Conservation (phyloP, 2,888 invertebrate species). For the Hypselothyrea guttata region DNA sequence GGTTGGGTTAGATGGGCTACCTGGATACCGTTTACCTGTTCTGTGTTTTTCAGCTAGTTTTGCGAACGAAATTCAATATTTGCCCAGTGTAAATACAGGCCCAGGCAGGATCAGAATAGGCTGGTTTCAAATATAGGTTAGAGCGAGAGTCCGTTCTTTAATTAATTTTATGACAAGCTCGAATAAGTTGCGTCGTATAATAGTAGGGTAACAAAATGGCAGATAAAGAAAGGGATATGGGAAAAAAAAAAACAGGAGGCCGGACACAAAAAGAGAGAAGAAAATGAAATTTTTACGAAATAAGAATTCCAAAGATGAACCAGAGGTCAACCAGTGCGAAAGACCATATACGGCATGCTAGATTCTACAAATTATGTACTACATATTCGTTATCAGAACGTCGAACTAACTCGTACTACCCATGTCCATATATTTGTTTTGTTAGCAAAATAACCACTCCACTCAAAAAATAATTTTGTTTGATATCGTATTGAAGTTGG, state of each 20-base stretch:
- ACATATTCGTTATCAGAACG: too few species aligned
- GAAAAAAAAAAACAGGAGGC: background rate
- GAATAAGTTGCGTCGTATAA: slow-evolving; percentile 32
- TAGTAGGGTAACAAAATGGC: slow-evolving; percentile 25
- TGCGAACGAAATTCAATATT: slow-evolving; percentile 18
- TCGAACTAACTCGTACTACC: too few species aligned
- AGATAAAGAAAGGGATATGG: slow-evolving; percentile 21
- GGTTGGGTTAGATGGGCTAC: background rate
- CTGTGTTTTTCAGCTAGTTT: slow-evolving; percentile 22
- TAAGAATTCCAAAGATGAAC: background rate
- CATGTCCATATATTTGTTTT: too few species aligned
- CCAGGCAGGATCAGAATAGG: background rate
- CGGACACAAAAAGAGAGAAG: too few species aligned
- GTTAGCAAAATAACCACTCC: too few species aligned
- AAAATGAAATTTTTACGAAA: background rate
- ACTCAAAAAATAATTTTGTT: too few species aligned
- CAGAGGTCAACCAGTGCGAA: background rate
- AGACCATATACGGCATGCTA: too few species aligned
- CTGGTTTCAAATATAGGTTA: background rate
- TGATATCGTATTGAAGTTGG: too few species aligned
- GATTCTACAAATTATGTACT: too few species aligned
- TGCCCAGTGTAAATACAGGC: slow-evolving; percentile 44
- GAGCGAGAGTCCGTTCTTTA: slow-evolving; percentile 41
- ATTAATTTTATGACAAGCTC: slow-evolving; percentile 59
- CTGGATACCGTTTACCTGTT: slow-evolving; percentile 44